Evolutionary conservation across 2,888 invertebrate species (phyloP).

Genomic region (Lycaena phlaeas): DNA sequence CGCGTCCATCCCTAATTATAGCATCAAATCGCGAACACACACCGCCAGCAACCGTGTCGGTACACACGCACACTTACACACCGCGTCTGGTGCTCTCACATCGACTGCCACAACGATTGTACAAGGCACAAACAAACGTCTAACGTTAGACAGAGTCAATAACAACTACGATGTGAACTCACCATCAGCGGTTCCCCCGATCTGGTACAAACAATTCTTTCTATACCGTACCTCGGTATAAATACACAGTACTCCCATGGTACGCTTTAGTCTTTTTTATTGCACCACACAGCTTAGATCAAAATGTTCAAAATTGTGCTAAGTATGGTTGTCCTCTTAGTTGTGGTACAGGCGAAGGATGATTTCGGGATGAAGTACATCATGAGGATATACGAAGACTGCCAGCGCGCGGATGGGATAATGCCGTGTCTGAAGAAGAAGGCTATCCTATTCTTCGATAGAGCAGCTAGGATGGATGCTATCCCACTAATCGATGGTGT

Average conservation of each 20-base stretch:
- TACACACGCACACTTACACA: slow-evolving; percentile 32
- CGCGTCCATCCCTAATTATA: slow-evolving; percentile 20
- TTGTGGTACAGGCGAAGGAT: slow-evolving; percentile 34
- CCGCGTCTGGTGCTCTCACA: slow-evolving; percentile 19
- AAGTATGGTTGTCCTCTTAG: slow-evolving; percentile 29
- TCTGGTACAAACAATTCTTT: slow-evolving; percentile 40
- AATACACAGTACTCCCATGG: slow-evolving; percentile 41
- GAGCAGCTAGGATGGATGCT: slow-evolving; percentile 80
- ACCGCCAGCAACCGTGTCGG: slow-evolving; percentile 31
- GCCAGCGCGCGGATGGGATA: slow-evolving; percentile 78
- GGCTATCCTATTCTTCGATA: slow-evolving; percentile 84
- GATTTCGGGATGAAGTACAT: slow-evolving; percentile 78
- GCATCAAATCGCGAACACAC: slow-evolving; percentile 27
- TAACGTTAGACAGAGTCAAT: slow-evolving; percentile 4
- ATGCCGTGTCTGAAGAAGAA: slow-evolving; percentile 86
- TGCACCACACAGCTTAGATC: slow-evolving; percentile 45
- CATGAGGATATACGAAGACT: slow-evolving; percentile 84
- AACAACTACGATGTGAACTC: slow-evolving; percentile 17
- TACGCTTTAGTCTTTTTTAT: slow-evolving; percentile 67
- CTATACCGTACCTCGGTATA: slow-evolving; percentile 51
- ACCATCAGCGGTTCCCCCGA: slow-evolving; percentile 35
- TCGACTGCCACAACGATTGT: slow-evolving; percentile 12
- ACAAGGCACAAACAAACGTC: slow-evolving; percentile 11
- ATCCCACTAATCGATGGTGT: slow-evolving; percentile 75
- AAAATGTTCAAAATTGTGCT: slow-evolving; percentile 45